Conservation (phyloP, 2,113 vertebrate genomes). For the Chaetura pelagica region DNA sequence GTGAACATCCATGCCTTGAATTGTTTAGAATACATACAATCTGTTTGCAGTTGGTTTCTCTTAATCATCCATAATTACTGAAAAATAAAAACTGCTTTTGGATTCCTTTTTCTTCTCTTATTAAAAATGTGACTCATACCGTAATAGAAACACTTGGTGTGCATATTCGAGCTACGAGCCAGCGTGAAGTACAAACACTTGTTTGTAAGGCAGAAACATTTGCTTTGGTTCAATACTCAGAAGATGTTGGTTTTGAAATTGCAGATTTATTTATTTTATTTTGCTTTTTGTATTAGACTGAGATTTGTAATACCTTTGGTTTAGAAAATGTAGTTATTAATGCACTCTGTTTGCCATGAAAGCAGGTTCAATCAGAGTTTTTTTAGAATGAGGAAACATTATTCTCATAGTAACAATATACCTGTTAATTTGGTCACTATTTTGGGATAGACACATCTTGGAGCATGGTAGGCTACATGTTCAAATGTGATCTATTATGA, state of each 20-base stretch:
- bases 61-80: not conserved
- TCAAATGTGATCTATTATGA: not conserved
- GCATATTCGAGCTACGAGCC: not conserved
- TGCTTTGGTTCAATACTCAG: not conserved
- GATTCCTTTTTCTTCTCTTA: not conserved
- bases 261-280: not conserved
- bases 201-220: slow-evolving; percentile 3
- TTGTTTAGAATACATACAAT: not conserved
- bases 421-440: not conserved
- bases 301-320: slow-evolving; percentile 12
- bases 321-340: not conserved
- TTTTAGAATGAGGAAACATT: not conserved
- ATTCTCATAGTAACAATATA: not conserved
- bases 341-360: not conserved
- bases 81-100: not conserved
- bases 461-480: not conserved
- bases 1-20: not conserved
- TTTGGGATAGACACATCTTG: not conserved
- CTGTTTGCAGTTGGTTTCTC: not conserved
- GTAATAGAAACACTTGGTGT: not conserved
- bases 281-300: not conserved
- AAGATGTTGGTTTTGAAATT: not conserved
- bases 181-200: not conserved
- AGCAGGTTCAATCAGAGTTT: not conserved
- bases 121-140: not conserved